Evolutionary conservation across 2,797 vertebrate genomes (phyloP).

Genomic region (Botia kubotai): DNA sequence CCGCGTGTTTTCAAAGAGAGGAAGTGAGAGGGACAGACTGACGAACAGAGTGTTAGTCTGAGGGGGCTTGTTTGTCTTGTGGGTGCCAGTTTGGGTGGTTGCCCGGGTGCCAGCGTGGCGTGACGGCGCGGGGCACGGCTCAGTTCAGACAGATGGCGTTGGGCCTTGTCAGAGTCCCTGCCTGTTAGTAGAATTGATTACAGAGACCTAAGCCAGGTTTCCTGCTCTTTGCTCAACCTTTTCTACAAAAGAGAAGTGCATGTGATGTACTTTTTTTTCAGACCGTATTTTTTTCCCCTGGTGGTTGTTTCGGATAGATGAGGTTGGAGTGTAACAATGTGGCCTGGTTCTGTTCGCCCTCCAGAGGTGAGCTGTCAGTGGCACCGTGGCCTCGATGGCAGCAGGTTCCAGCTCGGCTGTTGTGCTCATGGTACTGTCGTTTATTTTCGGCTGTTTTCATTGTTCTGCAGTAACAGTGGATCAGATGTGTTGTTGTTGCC

Average conservation of each 20-base stretch:
- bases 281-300: slow-evolving; percentile 34
- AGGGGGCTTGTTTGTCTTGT: slow-evolving; percentile 72
- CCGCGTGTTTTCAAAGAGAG: slow-evolving; percentile 51
- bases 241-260: slow-evolving; percentile 64
- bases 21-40: slow-evolving; percentile 63
- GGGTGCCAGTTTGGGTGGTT: slow-evolving; percentile 70
- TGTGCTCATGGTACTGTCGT: slow-evolving; percentile 65
- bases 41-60: slow-evolving; percentile 68
- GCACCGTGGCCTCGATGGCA: slow-evolving; percentile 68
- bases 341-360: slow-evolving; percentile 58
- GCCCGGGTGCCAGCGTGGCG: slow-evolving; percentile 66
- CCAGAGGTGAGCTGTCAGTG: slow-evolving; percentile 66
- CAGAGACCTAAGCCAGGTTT: slow-evolving; percentile 59
- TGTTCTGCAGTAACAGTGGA: slow-evolving; percentile 56
- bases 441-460: slow-evolving; percentile 59
- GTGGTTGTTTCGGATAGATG: slow-evolving; percentile 27
- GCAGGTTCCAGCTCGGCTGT: slow-evolving; percentile 65
- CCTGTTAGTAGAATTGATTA: slow-evolving; percentile 70
- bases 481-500: slow-evolving; percentile 6
- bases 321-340: slow-evolving; percentile 44
- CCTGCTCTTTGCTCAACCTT: slow-evolving; percentile 58
- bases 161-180: slow-evolving; percentile 70
- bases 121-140: slow-evolving; percentile 69
- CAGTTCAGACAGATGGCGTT: slow-evolving; percentile 73
- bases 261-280: slow-evolving; percentile 64